Evolutionary conservation across 2,797 vertebrate species (phyloP).

Genomic region (Valencia hispanica): DNA sequence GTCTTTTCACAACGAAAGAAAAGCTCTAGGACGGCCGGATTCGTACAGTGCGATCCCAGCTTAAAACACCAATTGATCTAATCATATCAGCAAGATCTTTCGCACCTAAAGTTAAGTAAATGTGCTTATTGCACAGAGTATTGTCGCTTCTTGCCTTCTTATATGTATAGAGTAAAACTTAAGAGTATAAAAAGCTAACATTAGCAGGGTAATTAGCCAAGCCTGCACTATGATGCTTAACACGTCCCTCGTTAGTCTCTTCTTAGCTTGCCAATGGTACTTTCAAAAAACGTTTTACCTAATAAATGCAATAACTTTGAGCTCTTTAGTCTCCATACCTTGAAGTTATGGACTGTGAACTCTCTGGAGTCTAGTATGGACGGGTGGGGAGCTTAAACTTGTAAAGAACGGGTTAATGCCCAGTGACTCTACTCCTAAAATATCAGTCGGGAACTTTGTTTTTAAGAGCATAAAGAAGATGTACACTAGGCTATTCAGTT

Average conservation of each 20-base stretch:
- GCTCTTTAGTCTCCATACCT: background rate
- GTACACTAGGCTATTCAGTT: background rate
- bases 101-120: background rate
- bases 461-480: background rate
- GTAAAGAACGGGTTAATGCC: background rate
- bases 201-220: background rate
- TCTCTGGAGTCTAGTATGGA: background rate
- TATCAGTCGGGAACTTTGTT: background rate
- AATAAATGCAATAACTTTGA: background rate
- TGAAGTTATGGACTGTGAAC: background rate
- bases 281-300: background rate
- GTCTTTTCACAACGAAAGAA: too few species aligned
- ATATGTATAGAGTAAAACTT: background rate
- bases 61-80: background rate
- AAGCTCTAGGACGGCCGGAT: too few species aligned
- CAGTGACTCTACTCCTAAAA: background rate
- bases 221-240: too few species aligned
- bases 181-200: background rate
- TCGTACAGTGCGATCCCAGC: too few species aligned
- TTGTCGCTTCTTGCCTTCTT: background rate
- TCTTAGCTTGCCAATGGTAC: background rate
- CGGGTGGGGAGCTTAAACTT: background rate
- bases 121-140: background rate
- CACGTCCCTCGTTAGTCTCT: background rate
- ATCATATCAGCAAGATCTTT: background rate